Evolutionary conservation across 2,797 vertebrate genomes (phyloP), one percentile per base, ranked within the genome.

Genomic region (Myoxocephalus aenaeus): DNA sequence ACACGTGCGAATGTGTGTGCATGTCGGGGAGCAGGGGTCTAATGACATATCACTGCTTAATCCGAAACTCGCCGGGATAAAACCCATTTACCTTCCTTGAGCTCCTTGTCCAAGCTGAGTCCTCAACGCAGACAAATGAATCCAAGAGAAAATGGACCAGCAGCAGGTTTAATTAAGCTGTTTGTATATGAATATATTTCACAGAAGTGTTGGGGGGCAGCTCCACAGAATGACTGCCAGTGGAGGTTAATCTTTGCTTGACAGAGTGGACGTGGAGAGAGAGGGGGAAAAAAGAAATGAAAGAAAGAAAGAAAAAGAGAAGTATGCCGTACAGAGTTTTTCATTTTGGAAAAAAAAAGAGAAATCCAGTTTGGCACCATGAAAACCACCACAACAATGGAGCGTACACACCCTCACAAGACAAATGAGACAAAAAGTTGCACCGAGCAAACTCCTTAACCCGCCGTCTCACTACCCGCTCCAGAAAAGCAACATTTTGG

Each of bases 181-280:
- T 48, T 18, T 36, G 34, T 25, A 50, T 42, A 68, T 66, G 82
- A 78, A 82, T 77, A 70, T 53, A 62, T 66, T 73, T 75, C 40
- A 62, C 56, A 72, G 29, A 44, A 22, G 38, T 44, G 58, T 38
- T 63, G 34, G 69, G 59, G 65, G 56, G 70, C 81, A 80, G 56
- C 70, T 81, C 63, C 42, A 68, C 89, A 75, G 83, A 86, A 90
- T 90, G 79, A 86, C 27, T 81, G 59, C 32, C 40, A 63, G 84
- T 78, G 62, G 67, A 82, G 73, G 83, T 88, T 92, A 87, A 90
- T 84, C 84, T 75, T 38, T 8, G 58, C 58, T 22, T 61, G 7
- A 25, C 3, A 5, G 50, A 53, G 50, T 9, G 48, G 9, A n/a
- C 3, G 20, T n/a, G 48, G 42, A 48, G 46, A 14, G 46, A 8